Evolutionary conservation across 2,888 invertebrate species (phyloP).

Genomic region (Aspidiotus rigidus): DNA sequence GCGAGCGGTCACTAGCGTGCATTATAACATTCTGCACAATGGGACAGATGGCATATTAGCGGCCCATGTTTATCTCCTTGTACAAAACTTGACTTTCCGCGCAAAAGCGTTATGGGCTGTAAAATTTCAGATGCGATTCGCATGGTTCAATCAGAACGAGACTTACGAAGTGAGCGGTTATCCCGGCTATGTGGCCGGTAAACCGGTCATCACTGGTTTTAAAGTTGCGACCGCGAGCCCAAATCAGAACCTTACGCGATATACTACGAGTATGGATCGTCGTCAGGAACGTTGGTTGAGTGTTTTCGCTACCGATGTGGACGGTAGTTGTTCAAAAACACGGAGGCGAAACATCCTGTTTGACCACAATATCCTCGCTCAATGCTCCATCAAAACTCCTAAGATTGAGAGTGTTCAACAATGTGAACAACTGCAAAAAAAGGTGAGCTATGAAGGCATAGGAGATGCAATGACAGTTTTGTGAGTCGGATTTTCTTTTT

Average conservation of each 20-base stretch:
- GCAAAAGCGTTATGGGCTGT: slow-evolving; percentile 37
- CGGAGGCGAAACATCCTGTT: slow-evolving; percentile 34
- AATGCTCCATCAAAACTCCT: slow-evolving; percentile 33
- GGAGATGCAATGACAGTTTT: no score
- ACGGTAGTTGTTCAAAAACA: slow-evolving; percentile 40
- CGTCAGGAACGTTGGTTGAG: slow-evolving; percentile 41
- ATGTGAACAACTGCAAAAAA: slow-evolving; percentile 34
- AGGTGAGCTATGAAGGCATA: slow-evolving; percentile 22
- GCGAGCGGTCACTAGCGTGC: slow-evolving; percentile 43
- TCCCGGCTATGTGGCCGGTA: slow-evolving; percentile 62
- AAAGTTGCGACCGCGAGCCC: slow-evolving; percentile 35
- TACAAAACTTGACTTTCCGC: slow-evolving; percentile 42
- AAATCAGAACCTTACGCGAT: slow-evolving; percentile 33
- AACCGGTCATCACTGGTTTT: slow-evolving; percentile 52
- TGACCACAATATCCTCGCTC: slow-evolving; percentile 35
- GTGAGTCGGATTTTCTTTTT: no score
- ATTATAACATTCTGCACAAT: slow-evolving; percentile 45
- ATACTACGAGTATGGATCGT: slow-evolving; percentile 36
- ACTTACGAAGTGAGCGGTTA: slow-evolving; percentile 55
- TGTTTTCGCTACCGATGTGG: slow-evolving; percentile 40
- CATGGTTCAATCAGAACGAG: slow-evolving; percentile 30
- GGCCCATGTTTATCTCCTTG: slow-evolving; percentile 43
- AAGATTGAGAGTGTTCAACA: slow-evolving; percentile 19
- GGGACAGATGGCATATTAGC: slow-evolving; percentile 46
- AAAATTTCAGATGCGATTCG: slow-evolving; percentile 40